phyloP scores from a whole-genome alignment of 2,888 invertebrate genomes.

The Choristoneura rosaceana region DNA sequence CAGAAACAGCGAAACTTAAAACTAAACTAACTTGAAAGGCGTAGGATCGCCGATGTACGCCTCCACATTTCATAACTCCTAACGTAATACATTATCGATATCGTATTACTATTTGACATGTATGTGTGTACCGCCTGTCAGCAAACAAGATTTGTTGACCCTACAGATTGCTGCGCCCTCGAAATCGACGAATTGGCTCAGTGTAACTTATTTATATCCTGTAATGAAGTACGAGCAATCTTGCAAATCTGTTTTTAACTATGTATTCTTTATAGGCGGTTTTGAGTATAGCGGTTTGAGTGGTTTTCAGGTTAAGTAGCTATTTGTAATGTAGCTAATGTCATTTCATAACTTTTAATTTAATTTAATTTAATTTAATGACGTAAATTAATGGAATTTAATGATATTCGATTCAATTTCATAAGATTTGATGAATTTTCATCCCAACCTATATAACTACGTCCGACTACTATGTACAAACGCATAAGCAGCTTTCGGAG shows the following conservation, averaged over 20 bases:
- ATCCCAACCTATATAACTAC: no score
- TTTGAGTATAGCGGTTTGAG: neutral
- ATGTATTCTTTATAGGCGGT: neutral
- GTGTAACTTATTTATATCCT: neutral
- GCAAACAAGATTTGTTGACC: constrained; percentile 19
- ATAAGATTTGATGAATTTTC: no score
- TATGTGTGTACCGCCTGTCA: neutral
- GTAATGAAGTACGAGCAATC: constrained; percentile 1
- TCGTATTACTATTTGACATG: constrained; percentile 9
- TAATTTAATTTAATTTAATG: no score
- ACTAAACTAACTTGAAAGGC: neutral
- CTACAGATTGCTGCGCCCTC: constrained; percentile 8
- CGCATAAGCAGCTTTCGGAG: no score
- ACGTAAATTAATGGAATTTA: no score
- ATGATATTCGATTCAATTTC: no score
- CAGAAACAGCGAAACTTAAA: neutral
- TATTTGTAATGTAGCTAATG: no score
- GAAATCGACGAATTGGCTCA: constrained; percentile 6
- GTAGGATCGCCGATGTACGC: neutral
- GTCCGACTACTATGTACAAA: no score
- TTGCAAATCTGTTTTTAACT: neutral
- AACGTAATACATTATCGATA: constrained; percentile 10
- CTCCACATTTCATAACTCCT: constrained; percentile 4
- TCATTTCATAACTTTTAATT: no score
- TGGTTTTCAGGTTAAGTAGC: no score